These are phyloP conservation scores for Hirudo medicinalis DNA, from an alignment of 1,140 invertebrate genomes.

Conservation along the genomic window DNA sequence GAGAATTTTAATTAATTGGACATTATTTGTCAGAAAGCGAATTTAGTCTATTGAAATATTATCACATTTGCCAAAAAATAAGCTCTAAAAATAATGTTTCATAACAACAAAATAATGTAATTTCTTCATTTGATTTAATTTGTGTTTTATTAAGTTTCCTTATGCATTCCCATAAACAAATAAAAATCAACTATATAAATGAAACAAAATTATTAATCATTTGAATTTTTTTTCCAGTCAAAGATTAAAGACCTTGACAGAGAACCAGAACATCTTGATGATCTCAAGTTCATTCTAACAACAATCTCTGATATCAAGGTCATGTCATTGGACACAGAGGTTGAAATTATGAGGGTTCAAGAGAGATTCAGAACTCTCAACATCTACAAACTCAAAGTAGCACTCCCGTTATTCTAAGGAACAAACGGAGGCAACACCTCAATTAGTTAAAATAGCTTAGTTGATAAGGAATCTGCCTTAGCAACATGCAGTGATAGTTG, in stretches of 20 bases:
- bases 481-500: too few species aligned
- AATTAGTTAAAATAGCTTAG: too few species aligned
- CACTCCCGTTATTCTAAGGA: slow-evolving; percentile 29
- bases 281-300: slow-evolving; percentile 69
- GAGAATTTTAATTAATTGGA: not conserved
- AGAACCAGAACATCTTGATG: slow-evolving; percentile 52
- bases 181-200: too few species aligned
- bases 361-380: slow-evolving; percentile 43
- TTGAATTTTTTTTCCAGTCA: slow-evolving; percentile 28
- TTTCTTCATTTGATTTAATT: not conserved
- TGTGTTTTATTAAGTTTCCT: not conserved
- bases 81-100: too few species aligned
- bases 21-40: too few species aligned
- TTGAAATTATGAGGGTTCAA: slow-evolving; percentile 53
- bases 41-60: not conserved
- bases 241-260: slow-evolving; percentile 39
- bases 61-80: not conserved
- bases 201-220: too few species aligned
- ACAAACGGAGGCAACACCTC: too few species aligned
- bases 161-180: not conserved
- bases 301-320: slow-evolving; percentile 61
- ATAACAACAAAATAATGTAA: not conserved
- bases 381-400: slow-evolving; percentile 38
- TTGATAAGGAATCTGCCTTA: too few species aligned
- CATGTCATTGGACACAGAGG: slow-evolving; percentile 55